Percentiles rank a stretch among this genome's conserved stretches.
Conservation (phyloP, 1,140 invertebrate genomes). For the Colletes gigas region DNA sequence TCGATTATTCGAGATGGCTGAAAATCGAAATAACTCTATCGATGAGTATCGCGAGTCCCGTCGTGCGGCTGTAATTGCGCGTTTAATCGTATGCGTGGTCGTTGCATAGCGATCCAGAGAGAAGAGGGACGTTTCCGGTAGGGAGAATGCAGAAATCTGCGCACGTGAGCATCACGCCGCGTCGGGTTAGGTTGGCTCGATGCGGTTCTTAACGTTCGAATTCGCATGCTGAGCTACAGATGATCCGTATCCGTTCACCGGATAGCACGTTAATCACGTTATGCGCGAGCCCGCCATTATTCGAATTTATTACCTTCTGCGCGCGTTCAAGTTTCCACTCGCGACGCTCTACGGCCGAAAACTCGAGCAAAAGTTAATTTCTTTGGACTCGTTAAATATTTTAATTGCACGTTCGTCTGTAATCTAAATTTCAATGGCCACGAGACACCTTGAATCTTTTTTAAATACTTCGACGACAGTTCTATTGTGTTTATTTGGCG, state of each 20-base stretch:
- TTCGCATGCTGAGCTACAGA: constrained; percentile 18
- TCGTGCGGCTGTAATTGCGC: constrained; percentile 1
- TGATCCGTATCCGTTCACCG: constrained; percentile 26
- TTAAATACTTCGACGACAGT: no score
- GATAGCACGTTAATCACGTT: constrained; percentile 24
- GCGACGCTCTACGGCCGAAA: neutral
- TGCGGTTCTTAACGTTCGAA: neutral
- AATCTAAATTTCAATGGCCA: no score
- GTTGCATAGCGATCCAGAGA: neutral
- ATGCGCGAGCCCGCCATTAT: neutral
- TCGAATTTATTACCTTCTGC: neutral
- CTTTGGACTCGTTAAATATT: no score
- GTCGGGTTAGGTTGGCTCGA: neutral
- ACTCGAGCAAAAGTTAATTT: no score
- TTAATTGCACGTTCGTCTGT: no score
- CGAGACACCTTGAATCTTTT: no score
- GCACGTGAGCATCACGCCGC: constrained; percentile 8
- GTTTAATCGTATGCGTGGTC: constrained; percentile 23
- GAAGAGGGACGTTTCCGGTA: constrained; percentile 44
- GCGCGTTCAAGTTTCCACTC: neutral
- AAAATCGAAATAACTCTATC: neutral
- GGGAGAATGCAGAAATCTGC: constrained; percentile 27
- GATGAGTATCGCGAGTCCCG: neutral
- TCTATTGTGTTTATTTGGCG: no score
- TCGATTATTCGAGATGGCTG: neutral